Evolutionary conservation across 2,113 vertebrate species (phyloP), one percentile per base, ranked within the genome.

Genomic region (Eudorcas thomsonii): DNA sequence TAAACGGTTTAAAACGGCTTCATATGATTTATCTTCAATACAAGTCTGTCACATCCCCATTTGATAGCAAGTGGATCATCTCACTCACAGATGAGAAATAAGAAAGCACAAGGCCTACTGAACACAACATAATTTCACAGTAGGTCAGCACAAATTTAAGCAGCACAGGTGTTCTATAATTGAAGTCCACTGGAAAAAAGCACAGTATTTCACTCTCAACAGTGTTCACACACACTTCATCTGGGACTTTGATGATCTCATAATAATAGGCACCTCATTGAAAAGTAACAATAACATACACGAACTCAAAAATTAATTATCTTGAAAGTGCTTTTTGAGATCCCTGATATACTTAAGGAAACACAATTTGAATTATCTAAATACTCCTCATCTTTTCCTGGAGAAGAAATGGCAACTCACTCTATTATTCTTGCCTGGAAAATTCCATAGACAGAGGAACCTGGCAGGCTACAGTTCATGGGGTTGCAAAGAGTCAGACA

Each of bases 51-150:
- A 81, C 60, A 36, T 33, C 28, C 83, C 33, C 15, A 48, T 25
- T 21, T 67, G 45, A 80, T 15, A 80, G 5, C 52, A 96, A 86
- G 39, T 67, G 88, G 43, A 88, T 91, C 19, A 96, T 26, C 93
- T 94, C 88, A 92, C 95, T 91, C 57, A 94, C 36, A 84, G 97
- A 96, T 83, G 84, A 98, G 98, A 98, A 98, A 67, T 86, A 39
- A 97, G 45, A 98, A 84, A 98, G 95, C 98, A 97, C 98, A 97
- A 98, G 86, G 93, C 67, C 67, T 98, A 86, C 60, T 83, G 3
- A 98, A 97, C 83, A 96, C 83, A 89, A 97, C 87, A 94, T 90
- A 96, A 87, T 92, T 97, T 98, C 84, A 97, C 57, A 78, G 36
- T 96, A 85, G 92, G 89, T 67, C 78, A 98, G 84, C 28, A 88